Conservation (phyloP, 2,797 vertebrate species). For the Melanotaenia boesemani region DNA sequence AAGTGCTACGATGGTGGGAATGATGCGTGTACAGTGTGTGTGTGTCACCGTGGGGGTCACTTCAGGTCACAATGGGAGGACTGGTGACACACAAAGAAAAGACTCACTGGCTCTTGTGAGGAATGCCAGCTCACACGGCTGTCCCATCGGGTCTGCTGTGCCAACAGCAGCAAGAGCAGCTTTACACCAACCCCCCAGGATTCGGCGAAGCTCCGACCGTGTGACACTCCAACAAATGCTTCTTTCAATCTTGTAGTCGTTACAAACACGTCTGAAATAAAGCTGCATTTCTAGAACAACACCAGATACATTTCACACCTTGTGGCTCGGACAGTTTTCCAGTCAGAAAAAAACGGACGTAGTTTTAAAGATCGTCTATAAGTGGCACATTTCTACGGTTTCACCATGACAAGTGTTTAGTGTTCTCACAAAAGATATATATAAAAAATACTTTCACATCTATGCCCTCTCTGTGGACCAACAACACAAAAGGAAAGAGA, state of each 20-base stretch:
- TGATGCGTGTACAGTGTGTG: neutral
- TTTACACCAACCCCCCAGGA: too few relatives aligned
- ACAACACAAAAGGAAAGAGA: conserved; percentile 1
- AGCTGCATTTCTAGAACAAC: too few relatives aligned
- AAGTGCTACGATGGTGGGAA: neutral
- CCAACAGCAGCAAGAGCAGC: conserved; percentile 13
- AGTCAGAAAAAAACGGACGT: too few relatives aligned
- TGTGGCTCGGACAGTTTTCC: too few relatives aligned
- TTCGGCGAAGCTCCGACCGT: neutral
- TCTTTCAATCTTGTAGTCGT: too few relatives aligned
- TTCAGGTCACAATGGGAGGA: conserved; percentile 36
- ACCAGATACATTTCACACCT: too few relatives aligned
- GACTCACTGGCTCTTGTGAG: conserved; percentile 42
- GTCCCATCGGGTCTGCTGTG: conserved; percentile 4
- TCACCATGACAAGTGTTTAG: neutral
- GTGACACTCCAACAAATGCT: too few relatives aligned
- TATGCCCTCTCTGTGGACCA: neutral
- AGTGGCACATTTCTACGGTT: conserved; percentile 25
- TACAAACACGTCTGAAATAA: too few relatives aligned
- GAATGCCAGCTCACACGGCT: conserved; percentile 39
- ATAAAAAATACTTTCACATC: conserved; percentile 12
- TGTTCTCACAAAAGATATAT: neutral
- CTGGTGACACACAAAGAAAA: conserved; percentile 33
- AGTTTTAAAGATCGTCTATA: conserved; percentile 13
- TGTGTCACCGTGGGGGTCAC: conserved; percentile 19